Evolutionary conservation across 2,888 invertebrate species (phyloP).

Genomic region (Lycia hirtaria): DNA sequence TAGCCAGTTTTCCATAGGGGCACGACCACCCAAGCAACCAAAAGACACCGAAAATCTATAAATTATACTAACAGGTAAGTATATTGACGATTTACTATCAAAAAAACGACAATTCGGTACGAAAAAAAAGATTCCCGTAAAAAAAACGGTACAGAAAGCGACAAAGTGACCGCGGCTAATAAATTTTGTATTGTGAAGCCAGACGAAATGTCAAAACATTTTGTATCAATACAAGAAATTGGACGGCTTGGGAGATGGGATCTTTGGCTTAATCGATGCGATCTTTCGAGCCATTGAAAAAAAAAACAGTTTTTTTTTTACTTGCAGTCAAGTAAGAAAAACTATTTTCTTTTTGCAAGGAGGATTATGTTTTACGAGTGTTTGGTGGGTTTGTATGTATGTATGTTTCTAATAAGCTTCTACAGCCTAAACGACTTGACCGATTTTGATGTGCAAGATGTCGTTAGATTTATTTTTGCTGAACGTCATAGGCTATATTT

Average conservation of each 20-base stretch:
- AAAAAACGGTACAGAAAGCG: conserved; percentile 14
- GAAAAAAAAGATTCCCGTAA: conserved; percentile 9
- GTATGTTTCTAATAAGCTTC: too few relatives aligned
- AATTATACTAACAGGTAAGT: conserved; percentile 17
- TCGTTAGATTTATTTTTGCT: too few relatives aligned
- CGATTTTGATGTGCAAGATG: too few relatives aligned
- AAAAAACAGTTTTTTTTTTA: too few relatives aligned
- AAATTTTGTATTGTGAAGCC: conserved; percentile 42
- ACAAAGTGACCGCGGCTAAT: conserved; percentile 37
- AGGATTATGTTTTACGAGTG: too few relatives aligned
- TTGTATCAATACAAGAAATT: conserved; percentile 30
- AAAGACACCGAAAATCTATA: conserved; percentile 9
- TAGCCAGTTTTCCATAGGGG: background rate
- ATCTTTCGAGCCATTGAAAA: conserved; percentile 10
- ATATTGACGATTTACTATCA: conserved; percentile 14
- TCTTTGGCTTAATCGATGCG: background rate
- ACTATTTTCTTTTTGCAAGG: too few relatives aligned
- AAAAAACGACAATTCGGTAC: conserved; percentile 2
- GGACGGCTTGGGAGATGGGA: background rate
- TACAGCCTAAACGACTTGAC: too few relatives aligned
- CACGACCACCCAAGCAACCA: conserved; percentile 16
- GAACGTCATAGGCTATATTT: too few relatives aligned
- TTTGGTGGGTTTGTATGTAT: too few relatives aligned
- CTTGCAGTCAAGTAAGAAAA: too few relatives aligned
- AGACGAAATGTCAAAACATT: conserved; percentile 43